Base-by-base conservation (phyloP, 2,888 invertebrate genomes). In the Trissolcus brochymenae region DNA sequence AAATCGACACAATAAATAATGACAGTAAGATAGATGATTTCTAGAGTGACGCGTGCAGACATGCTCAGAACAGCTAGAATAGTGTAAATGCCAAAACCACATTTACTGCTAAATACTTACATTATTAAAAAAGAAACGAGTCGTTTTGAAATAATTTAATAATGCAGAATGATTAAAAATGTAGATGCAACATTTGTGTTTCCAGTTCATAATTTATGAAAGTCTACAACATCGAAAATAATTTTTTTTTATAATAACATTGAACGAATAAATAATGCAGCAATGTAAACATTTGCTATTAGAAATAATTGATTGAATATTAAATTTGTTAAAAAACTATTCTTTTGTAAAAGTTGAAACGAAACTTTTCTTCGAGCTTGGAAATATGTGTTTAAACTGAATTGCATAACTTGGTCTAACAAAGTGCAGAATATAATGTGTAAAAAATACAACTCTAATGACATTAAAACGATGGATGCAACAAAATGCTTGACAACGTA, bases 31-130 rank as follows among this genome's bases (percentile, higher is more conserved):
- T 56, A 67, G 61, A 54, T 65, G 49, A 57, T 53, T 61, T 60
- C 49, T 65, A 43, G 62, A 61, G 61, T 61, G 67, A 21, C 62
- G 67, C 73, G 67, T 74, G 67, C 73, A 74, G 41, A 56, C 73
- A 65, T 73, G 73, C 66, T 73, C 35, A 14, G 25, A 57, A 65
- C 53, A 53, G 43, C 14, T 46, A 64, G 64, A 72, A 53, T 59
- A 16, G 54, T 17, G 55, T 55, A 54, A 60, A 40, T 49, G 71
- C 62, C 35, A 59, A 29, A 17, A 61, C 53, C 25, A 41, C 54
- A 61, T 71, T 49, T 53, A 43, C 56, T 46, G 35, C 9, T 35
- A 9, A 35, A 35, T 35, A 35, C 35, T 9, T 35, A 35, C 35
- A 35, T 35, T 35, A 35, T 35, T 35, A 35, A 35, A 51, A 71